A percentile compares a stretch with the other conserved stretches of the same genome.
Evolutionary conservation across 2,113 vertebrate genomes (phyloP).

Genomic region (Megaptera novaeangliae): DNA sequence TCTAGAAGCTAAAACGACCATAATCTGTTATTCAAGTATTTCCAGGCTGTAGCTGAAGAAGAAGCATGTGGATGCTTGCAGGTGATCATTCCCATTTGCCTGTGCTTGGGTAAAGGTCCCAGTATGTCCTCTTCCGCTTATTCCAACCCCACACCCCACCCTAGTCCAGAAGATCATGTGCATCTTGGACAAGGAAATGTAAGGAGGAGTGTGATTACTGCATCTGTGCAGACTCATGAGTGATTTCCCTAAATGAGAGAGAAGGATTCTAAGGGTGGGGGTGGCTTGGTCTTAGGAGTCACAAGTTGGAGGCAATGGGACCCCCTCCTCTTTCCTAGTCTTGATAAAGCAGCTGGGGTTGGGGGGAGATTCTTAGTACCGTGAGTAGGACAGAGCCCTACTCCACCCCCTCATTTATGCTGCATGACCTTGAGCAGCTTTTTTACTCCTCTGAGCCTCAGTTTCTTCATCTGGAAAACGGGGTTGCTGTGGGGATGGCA

Average conservation of each 20-base stretch:
- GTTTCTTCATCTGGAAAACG: slow-evolving; percentile 14
- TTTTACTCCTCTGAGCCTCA: background rate
- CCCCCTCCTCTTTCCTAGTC: background rate
- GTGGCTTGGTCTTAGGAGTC: background rate
- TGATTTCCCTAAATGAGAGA: background rate
- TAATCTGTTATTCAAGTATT: background rate
- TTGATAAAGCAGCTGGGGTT: background rate
- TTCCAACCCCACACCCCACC: background rate
- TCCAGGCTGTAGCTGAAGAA: background rate
- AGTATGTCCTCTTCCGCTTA: rapidly evolving
- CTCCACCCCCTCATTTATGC: background rate
- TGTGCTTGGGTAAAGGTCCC: background rate
- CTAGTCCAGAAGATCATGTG: background rate
- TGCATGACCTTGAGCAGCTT: background rate
- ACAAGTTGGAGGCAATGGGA: background rate
- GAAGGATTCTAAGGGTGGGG: background rate
- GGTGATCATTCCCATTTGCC: background rate
- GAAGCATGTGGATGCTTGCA: rapidly evolving
- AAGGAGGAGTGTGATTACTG: no score
- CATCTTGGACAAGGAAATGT: rapidly evolving
- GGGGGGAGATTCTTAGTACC: background rate
- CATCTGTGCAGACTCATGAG: background rate
- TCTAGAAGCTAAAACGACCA: background rate
- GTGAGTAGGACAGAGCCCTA: background rate
- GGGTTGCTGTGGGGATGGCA: background rate